Evolutionary conservation across 2,888 invertebrate genomes (phyloP), one percentile per base, ranked within the genome.

Genomic region (Chirona hameri): DNA sequence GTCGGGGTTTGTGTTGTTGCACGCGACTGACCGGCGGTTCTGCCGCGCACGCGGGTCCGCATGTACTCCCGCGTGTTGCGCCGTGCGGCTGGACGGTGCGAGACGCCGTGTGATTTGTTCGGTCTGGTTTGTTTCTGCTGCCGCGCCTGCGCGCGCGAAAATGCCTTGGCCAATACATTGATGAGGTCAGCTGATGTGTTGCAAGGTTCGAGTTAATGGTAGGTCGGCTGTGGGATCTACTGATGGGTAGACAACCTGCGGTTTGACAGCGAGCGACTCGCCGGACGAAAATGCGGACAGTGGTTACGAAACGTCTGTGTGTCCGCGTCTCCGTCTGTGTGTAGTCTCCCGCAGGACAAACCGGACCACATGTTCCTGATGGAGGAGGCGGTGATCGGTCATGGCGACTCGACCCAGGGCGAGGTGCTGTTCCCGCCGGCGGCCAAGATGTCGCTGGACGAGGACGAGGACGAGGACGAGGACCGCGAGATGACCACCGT

Each of bases 401-500:
- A 80, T 29, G 80, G 80, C 52, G 80, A 80, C 52, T 80, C 80
- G 5, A 80, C 80, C 15, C 80, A 80, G 52, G 80, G 80, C 48
- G 80, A 80, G 52, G 80, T 80, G 52, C 55, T 80, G 48, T 80
- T 80, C 52, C 80, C 80, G 48, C 80, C 80, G 80, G 80, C 80
- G 48, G 80, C 80, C 29, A 48, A 55, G 18, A 80, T 80, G 80
- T 80, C 48, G 27, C 80, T 80, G 27, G 80, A 80, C 80, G 80
- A 80, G 10, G 80, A 80, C 29, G 80, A n/a, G n/a, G n/a, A n/a
- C n/a, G n/a, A 80, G 18, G 80, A 80, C 29, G 80, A 80, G 27
- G 80, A 80, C 80, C 80, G 80, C 52, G 80, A 80, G 80, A 80
- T 80, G 80, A 80, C 52, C 52, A 80, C 80, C 14, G 80, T 80